Base-by-base conservation (phyloP, 1,140 invertebrate genomes). In the Drosophila neocordata region DNA sequence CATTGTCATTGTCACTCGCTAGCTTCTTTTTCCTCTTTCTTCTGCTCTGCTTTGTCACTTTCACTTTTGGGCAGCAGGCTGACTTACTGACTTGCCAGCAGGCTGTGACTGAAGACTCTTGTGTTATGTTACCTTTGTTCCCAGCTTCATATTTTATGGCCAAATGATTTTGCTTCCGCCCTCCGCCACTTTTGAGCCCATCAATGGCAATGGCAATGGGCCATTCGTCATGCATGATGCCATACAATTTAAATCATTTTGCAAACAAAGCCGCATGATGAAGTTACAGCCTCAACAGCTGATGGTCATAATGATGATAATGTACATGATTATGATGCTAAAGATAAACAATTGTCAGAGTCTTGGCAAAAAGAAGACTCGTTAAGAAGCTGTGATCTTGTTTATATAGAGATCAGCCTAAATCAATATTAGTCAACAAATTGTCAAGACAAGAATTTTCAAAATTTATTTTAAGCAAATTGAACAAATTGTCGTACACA, bases 1-100 rank as follows among this genome's bases (percentile, higher is more conserved):
- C 83, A 82, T 87, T 88, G 82, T 87, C 78, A 82, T 78, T 88
- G 83, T 68, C 82, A 60, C 63, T 71, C 65, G 67, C 77, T 67
- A 48, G 41, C 41, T 48, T 48, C 79, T 79, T 79, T 72, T 77
- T 81, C 57, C 83, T 64, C 75, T 55, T 56, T 68, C 69, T 59
- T 69, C 41, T 65, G 69, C 65, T 52, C 51, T 57, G 65, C 56
- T 72, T 77, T 77, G 73, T 77, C 79, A 79, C 83, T 87, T 87
- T 87, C 83, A 88, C 83, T 87, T 87, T 85, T 67, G 67, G 60
- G 37, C 51, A 31, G 18, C 64, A 59, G 51, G 61, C 24, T 22
- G 51, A 22, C 65, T 65, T 64, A 67, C 61, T 84, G 60, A 70
- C 65, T 69, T 73, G 72, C 48, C 71, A 73, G 13, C 41, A 20